Conservation (phyloP, 1,140 invertebrate species). For the Dolichoris vasculosae region DNA sequence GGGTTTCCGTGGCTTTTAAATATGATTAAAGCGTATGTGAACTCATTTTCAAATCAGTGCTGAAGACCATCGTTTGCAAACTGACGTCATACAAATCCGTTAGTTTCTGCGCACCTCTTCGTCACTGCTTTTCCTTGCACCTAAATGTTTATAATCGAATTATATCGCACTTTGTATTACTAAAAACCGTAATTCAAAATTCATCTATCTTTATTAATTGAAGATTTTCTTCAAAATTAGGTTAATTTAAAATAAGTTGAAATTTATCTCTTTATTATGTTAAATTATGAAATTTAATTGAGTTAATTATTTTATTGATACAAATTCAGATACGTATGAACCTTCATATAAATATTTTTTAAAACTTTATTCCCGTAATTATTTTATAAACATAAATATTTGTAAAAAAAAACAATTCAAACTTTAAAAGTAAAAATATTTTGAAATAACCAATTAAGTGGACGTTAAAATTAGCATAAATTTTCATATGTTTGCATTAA, state of each 20-base stretch:
- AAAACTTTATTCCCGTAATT: too few species aligned
- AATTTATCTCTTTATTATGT: background rate
- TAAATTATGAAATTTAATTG: background rate
- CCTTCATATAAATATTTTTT: too few species aligned
- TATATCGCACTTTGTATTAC: background rate
- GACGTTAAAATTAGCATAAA: background rate
- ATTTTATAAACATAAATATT: too few species aligned
- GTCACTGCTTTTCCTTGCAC: background rate
- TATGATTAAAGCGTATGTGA: background rate
- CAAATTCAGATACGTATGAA: too few species aligned
- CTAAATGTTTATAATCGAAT: background rate
- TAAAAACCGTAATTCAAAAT: background rate
- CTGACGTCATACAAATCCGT: background rate
- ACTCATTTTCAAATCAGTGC: background rate
- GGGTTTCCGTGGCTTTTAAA: background rate
- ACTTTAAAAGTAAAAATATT: too few species aligned
- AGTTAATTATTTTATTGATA: background rate
- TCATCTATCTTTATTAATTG: background rate
- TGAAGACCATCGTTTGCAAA: background rate
- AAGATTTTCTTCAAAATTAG: background rate
- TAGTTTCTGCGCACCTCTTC: background rate
- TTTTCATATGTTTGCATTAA: too few species aligned
- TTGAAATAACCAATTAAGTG: background rate
- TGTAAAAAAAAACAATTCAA: too few species aligned
- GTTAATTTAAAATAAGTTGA: background rate